Evolutionary conservation across 2,797 vertebrate species (phyloP).

Genomic region (Melanotaenia nigrans): DNA sequence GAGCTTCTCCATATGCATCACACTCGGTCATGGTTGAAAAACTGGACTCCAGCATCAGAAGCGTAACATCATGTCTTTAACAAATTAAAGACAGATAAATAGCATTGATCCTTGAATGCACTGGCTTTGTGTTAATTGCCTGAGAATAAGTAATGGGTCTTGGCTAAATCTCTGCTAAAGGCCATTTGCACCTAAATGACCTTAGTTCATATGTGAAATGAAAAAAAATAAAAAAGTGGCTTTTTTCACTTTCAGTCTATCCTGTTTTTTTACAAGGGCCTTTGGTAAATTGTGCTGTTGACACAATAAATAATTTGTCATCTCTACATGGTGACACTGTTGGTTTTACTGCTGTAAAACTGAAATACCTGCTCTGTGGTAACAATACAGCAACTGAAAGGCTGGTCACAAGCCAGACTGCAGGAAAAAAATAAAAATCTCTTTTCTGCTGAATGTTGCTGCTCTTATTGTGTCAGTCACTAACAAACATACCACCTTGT

Average conservation of each 20-base stretch:
- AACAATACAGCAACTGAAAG: conserved; percentile 30
- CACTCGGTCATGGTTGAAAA: not conserved
- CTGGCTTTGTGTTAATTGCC: conserved; percentile 60
- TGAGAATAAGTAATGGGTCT: conserved; percentile 47
- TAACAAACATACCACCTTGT: conserved; percentile 53
- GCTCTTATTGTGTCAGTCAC: conserved; percentile 42
- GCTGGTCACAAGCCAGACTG: conserved; percentile 36
- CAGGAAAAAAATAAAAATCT: conserved; percentile 19
- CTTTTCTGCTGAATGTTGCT: conserved; percentile 39
- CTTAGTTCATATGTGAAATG: conserved; percentile 31
- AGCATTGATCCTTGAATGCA: conserved; percentile 57
- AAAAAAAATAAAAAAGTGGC: not conserved
- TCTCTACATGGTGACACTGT: conserved; percentile 25
- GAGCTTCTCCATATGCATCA: conserved; percentile 69
- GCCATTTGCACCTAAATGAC: conserved; percentile 43
- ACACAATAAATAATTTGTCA: conserved; percentile 65
- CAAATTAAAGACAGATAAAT: conserved; percentile 66
- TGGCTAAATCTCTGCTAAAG: conserved; percentile 51
- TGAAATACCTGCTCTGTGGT: conserved; percentile 34
- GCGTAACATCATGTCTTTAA: conserved; percentile 46
- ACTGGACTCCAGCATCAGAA: conserved; percentile 38
- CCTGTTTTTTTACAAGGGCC: conserved; percentile 1
- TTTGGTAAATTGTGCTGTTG: conserved; percentile 40
- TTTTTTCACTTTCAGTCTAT: conserved; percentile 17
- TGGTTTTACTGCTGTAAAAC: conserved; percentile 37